Evolutionary conservation across 2,113 vertebrate species (phyloP).

Genomic region (Epinephelus fuscoguttatus): DNA sequence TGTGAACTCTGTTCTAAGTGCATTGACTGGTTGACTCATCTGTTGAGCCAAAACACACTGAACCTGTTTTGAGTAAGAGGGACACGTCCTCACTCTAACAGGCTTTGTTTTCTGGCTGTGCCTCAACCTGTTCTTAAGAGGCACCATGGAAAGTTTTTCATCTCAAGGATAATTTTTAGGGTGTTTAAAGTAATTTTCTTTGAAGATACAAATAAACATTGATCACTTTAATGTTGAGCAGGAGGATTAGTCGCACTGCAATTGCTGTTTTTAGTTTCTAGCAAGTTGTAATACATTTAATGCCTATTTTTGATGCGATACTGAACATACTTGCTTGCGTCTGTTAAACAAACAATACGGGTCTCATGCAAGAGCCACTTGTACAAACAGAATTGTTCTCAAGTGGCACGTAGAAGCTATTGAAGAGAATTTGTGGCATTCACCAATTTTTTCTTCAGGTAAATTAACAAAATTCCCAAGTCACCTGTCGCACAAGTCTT

Average conservation of each 20-base stretch:
- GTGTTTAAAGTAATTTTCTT: not conserved
- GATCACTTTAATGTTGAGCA: not conserved
- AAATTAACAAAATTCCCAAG: too few relatives aligned
- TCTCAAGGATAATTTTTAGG: not conserved
- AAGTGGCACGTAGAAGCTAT: not conserved
- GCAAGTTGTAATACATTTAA: not conserved
- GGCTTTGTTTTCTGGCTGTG: not conserved
- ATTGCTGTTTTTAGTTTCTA: not conserved
- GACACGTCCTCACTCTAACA: not conserved
- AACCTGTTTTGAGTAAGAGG: not conserved
- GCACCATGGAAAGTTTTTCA: not conserved
- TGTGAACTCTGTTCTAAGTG: not conserved
- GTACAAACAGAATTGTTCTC: too few relatives aligned
- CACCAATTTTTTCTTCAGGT: not conserved
- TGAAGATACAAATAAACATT: not conserved
- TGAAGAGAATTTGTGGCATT: not conserved
- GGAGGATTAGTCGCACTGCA: not conserved
- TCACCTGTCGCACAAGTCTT: not conserved
- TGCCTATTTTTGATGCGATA: not conserved
- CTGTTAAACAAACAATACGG: not conserved
- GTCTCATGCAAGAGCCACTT: not conserved
- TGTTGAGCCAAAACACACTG: not conserved
- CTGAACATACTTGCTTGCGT: conserved; percentile 5
- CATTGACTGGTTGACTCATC: not conserved
- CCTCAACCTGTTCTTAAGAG: not conserved